Conservation (phyloP, 2,797 vertebrate species). For the Periparus ater region DNA sequence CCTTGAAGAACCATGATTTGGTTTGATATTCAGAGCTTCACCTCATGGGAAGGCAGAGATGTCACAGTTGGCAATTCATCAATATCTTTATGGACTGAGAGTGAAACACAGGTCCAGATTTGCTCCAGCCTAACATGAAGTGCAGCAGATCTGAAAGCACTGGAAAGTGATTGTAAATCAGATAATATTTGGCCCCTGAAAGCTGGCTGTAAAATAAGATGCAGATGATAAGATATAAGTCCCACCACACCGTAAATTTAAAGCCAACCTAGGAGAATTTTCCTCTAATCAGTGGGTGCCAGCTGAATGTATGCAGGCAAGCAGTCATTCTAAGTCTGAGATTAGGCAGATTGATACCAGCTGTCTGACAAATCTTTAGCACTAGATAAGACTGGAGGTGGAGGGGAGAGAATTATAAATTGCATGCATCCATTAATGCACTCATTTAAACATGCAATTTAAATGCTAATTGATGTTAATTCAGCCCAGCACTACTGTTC, state of each 20-base stretch:
- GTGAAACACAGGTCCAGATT: slow-evolving; percentile 1
- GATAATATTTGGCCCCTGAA: slow-evolving; percentile 21
- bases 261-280: slow-evolving; percentile 23
- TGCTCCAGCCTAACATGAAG: neutral
- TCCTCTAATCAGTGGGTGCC: slow-evolving; percentile 25
- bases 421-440: slow-evolving; percentile 27
- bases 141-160: neutral
- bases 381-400: slow-evolving; percentile 23
- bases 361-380: slow-evolving; percentile 41
- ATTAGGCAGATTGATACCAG: slow-evolving; percentile 47
- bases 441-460: slow-evolving; percentile 59
- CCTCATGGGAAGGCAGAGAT: neutral
- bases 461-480: slow-evolving; percentile 70
- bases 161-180: slow-evolving; percentile 24
- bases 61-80: neutral
- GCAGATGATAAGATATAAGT: slow-evolving; percentile 8
- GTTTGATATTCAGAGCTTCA: neutral
- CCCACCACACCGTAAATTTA: slow-evolving; percentile 35
- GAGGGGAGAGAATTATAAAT: slow-evolving; percentile 38
- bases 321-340: slow-evolving; percentile 37
- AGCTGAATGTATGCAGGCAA: neutral
- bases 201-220: slow-evolving; percentile 17
- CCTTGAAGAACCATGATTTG: neutral
- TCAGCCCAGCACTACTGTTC: neutral
- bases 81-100: neutral